phyloP scores from a whole-genome alignment of 2,888 invertebrate genomes.

The Megaustenia siamemsis region DNA sequence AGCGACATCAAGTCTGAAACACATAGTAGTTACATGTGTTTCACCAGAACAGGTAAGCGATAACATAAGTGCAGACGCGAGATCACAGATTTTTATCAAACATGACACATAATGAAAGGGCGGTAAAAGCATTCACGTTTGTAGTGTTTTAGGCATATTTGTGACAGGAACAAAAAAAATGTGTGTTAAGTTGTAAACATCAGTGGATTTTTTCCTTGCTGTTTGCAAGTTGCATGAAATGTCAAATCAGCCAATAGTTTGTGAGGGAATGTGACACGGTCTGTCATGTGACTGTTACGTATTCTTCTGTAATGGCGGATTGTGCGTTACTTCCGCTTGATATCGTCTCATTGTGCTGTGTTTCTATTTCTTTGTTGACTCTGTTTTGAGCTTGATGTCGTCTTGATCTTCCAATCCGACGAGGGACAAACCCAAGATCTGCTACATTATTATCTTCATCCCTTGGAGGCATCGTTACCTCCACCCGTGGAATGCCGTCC shows the following conservation, averaged over 20 bases:
- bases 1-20: no score
- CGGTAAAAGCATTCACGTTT: background rate
- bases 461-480: constrained; percentile 62
- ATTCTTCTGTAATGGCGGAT: constrained; percentile 33
- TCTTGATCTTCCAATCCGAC: constrained; percentile 15
- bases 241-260: background rate
- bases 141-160: background rate
- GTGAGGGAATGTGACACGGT: background rate
- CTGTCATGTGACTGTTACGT: constrained; percentile 48
- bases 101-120: background rate
- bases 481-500: constrained; percentile 71
- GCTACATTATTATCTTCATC: constrained; percentile 48
- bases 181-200: background rate
- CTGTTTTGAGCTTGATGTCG: background rate
- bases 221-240: background rate
- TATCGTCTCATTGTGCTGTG: background rate
- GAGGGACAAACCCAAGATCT: background rate
- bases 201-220: background rate
- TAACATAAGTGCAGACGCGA: background rate
- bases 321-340: background rate
- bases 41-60: background rate
- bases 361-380: constrained; percentile 15
- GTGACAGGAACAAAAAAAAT: no score
- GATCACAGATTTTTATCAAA: background rate
- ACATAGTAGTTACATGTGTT: no score